phyloP scores from a whole-genome alignment of 2,888 invertebrate genomes.

The Nephrotoma appendiculata region DNA sequence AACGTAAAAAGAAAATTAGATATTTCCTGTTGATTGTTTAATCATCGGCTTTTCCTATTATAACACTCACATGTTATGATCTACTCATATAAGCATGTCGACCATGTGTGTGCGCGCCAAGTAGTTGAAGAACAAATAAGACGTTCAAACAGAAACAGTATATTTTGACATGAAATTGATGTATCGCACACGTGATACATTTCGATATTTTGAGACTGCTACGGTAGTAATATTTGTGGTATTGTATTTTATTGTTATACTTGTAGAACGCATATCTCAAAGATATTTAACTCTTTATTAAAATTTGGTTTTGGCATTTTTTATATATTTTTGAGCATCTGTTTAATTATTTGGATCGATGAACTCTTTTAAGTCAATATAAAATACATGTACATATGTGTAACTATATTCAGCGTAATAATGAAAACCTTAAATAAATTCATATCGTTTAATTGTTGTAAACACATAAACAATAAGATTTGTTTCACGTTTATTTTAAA shows the following conservation, averaged over 20 bases:
- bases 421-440: background rate
- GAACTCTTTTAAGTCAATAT: background rate
- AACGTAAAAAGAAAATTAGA: background rate
- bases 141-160: background rate
- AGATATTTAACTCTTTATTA: background rate
- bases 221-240: background rate
- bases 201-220: background rate
- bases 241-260: background rate
- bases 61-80: background rate
- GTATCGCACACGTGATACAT: background rate
- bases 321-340: background rate
- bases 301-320: background rate
- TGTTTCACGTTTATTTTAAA: background rate
- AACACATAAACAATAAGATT: background rate
- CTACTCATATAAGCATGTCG: background rate
- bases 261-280: background rate
- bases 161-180: background rate
- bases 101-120: background rate
- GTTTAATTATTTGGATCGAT: background rate
- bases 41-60: background rate
- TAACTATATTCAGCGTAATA: background rate
- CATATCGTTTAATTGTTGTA: background rate
- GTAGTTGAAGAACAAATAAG: background rate
- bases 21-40: background rate
- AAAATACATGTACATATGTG: background rate